These are phyloP conservation scores for Caprella mutica DNA, from an alignment of 2,888 invertebrate species.

Conservation along the genomic window DNA sequence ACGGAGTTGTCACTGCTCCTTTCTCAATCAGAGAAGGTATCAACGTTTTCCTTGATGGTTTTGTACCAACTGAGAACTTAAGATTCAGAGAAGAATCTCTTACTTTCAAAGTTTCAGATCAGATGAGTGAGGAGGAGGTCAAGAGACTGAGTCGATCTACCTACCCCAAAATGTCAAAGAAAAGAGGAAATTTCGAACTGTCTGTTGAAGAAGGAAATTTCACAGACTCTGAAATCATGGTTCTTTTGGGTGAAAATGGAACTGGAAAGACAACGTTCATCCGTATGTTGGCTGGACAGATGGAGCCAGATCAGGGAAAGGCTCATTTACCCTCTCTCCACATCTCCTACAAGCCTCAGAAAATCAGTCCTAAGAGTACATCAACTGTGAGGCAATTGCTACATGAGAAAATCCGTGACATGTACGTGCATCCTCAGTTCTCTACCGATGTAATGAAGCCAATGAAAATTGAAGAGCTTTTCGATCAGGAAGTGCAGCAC, in stretches of 20 bases:
- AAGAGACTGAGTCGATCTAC: conserved; percentile 93
- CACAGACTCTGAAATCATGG: conserved; percentile 97
- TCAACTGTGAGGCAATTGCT: conserved; percentile 82
- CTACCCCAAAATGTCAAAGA: conserved; percentile 80
- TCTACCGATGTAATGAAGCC: conserved; percentile 98
- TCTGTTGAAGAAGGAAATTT: conserved; percentile 81
- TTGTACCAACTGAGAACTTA: conserved; percentile 97
- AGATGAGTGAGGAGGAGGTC: conserved; percentile 92
- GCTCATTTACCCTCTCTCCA: conserved; percentile 75
- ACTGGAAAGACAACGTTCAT: conserved; percentile 99
- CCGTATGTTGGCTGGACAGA: conserved; percentile 90
- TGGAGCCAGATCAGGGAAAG: conserved; percentile 72
- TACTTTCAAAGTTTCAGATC: conserved; percentile 96
- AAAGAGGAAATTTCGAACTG: conserved; percentile 46
- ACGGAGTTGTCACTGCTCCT: conserved; percentile 99
- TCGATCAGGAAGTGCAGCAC: conserved; percentile 96
- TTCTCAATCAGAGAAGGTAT: conserved; percentile 99
- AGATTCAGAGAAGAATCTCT: conserved; percentile 93
- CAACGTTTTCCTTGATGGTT: conserved; percentile 98
- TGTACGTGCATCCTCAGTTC: conserved; percentile 96
- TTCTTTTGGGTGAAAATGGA: conserved; percentile 89
- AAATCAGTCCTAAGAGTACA: conserved; percentile 94
- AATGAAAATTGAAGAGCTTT: conserved; percentile 88
- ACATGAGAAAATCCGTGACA: conserved; percentile 93
- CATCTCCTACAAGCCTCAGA: conserved; percentile 99